Conservation (phyloP, 2,888 invertebrate species). For the Catonia carolina region DNA sequence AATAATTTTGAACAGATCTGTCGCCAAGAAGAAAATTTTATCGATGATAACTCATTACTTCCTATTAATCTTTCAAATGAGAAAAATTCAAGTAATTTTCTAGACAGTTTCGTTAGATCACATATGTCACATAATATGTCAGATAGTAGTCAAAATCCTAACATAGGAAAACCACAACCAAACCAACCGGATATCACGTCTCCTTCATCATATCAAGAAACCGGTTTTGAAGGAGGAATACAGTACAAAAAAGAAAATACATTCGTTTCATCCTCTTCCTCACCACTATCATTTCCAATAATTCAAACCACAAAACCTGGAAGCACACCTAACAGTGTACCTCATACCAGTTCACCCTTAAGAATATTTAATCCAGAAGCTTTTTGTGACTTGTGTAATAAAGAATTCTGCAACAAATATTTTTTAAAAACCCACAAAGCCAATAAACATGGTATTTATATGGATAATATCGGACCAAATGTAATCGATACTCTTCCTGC, state of each 20-base stretch:
- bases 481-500: constrained; percentile 28
- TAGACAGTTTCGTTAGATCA: neutral
- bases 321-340: constrained; percentile 10
- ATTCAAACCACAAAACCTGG: constrained; percentile 11
- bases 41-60: constrained; percentile 14
- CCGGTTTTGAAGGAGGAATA: no score
- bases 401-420: constrained; percentile 98
- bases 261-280: constrained; percentile 14
- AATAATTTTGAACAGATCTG: neutral
- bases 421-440: constrained; percentile 97
- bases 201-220: neutral
- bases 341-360: constrained; percentile 29
- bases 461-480: constrained; percentile 41
- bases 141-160: neutral
- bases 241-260: constrained; percentile 10
- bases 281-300: constrained; percentile 12
- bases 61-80: constrained; percentile 22
- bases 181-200: neutral
- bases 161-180: neutral
- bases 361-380: constrained; percentile 95
- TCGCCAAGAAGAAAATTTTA: neutral
- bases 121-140: neutral
- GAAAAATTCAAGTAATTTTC: neutral
- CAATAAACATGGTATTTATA: constrained; percentile 93
- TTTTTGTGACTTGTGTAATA: constrained; percentile 95